Conservation (phyloP, 1,140 invertebrate genomes). For the Capitella teleta region DNA sequence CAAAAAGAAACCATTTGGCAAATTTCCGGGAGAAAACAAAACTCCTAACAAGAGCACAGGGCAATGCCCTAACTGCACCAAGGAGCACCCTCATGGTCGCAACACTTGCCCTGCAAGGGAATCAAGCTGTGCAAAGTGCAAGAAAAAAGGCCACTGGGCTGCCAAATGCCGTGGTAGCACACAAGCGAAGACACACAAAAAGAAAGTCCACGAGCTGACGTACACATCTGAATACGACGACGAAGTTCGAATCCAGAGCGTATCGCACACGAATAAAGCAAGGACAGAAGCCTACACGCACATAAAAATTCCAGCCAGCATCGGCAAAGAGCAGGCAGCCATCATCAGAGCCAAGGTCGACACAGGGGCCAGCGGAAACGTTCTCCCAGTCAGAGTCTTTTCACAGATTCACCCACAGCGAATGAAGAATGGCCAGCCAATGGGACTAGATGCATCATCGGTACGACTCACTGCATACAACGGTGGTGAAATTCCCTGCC, state of each 20-base stretch:
- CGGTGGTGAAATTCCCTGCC: neutral
- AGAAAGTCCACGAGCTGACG: constrained; percentile 5
- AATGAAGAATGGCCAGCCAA: neutral
- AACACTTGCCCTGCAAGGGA: constrained; percentile 6
- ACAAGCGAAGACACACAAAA: too few relatives aligned
- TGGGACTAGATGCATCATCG: neutral
- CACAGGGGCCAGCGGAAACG: neutral
- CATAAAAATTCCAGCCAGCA: neutral
- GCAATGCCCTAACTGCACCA: too few relatives aligned
- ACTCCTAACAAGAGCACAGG: too few relatives aligned
- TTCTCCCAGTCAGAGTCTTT: neutral
- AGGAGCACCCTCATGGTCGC: too few relatives aligned
- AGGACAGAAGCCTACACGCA: neutral
- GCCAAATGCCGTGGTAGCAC: neutral
- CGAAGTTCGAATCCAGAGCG: neutral
- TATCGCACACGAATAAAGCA: neutral
- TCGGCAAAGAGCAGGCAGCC: neutral
- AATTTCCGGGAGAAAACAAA: too few relatives aligned
- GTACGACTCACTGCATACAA: neutral
- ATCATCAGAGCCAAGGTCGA: neutral
- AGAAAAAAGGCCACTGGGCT: constrained; percentile 1
- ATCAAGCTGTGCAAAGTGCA: constrained; percentile 1
- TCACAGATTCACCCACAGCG: neutral
- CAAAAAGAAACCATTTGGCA: too few relatives aligned
- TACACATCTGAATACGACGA: neutral